Conservation (phyloP, 92 coral and sea anemone genomes). For the Palythoa caribaeorum region DNA sequence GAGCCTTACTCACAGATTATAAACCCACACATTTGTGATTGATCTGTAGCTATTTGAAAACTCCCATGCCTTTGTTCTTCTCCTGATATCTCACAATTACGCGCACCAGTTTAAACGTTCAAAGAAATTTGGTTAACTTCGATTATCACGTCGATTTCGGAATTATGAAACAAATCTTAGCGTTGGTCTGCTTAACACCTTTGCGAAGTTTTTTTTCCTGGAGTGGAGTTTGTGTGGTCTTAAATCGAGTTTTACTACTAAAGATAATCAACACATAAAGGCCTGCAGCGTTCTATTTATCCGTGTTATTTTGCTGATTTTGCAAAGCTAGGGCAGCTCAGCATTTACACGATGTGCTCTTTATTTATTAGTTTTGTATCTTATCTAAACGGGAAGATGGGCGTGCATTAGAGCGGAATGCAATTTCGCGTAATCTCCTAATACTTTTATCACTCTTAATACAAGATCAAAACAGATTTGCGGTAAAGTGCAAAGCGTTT, state of each 20-base stretch:
- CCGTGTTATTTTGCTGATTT: neutral
- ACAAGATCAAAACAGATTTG: slow-evolving; percentile 44
- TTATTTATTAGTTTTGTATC: neutral
- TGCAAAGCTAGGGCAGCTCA: neutral
- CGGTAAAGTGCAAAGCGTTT: slow-evolving; percentile 24
- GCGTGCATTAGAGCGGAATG: slow-evolving; percentile 21
- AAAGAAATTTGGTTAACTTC: slow-evolving; percentile 1
- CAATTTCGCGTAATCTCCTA: slow-evolving; percentile 25
- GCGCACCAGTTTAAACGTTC: too few species aligned
- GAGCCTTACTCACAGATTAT: too few species aligned
- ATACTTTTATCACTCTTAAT: slow-evolving; percentile 47
- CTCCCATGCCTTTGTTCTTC: too few species aligned
- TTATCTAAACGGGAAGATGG: slow-evolving; percentile 21
- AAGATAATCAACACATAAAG: neutral
- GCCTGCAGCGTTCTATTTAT: neutral
- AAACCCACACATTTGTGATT: too few species aligned
- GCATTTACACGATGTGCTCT: neutral
- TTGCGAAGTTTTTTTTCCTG: neutral
- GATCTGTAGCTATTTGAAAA: too few species aligned
- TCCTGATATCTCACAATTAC: too few species aligned
- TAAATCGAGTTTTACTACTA: neutral
- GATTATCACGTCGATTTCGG: slow-evolving; percentile 21
- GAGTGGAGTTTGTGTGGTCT: slow-evolving; percentile 2
- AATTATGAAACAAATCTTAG: slow-evolving; percentile 44
- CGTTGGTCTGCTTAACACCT: slow-evolving; percentile 53